A percentile compares a stretch with the other conserved stretches of the same genome.
phyloP scores from a whole-genome alignment of 2,888 invertebrate genomes.

The Xestia ashworthii region DNA sequence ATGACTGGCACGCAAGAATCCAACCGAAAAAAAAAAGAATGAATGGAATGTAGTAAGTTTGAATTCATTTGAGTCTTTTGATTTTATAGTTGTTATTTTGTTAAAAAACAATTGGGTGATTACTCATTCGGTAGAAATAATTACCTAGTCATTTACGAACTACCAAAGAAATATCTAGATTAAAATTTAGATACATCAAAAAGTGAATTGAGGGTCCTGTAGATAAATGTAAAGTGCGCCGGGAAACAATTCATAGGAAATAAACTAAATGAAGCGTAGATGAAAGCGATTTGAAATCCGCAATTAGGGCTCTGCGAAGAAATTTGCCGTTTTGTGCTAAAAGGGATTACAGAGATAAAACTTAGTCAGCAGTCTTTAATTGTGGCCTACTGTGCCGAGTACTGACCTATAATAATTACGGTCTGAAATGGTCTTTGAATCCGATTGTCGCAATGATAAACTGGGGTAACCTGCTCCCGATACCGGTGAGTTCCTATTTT shows the following conservation, averaged over 20 bases:
- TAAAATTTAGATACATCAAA: not conserved
- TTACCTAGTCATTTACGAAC: not conserved
- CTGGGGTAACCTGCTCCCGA: no score
- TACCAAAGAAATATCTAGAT: not conserved
- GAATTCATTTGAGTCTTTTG: not conserved
- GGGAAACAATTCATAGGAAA: slow-evolving; percentile 63
- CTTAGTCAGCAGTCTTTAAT: slow-evolving; percentile 72
- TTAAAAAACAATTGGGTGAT: not conserved
- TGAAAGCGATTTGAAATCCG: slow-evolving; percentile 70
- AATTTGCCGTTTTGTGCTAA: slow-evolving; percentile 66
- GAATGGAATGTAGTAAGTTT: not conserved
- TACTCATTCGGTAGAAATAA: not conserved
- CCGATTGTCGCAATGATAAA: not conserved
- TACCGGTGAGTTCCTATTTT: no score
- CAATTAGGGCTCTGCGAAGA: slow-evolving; percentile 65
- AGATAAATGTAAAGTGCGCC: slow-evolving; percentile 41
- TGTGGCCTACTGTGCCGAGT: slow-evolving; percentile 64
- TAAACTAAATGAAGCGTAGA: slow-evolving; percentile 69
- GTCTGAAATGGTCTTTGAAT: slow-evolving; percentile 53
- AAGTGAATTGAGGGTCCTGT: slow-evolving; percentile 32
- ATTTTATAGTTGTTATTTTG: not conserved
- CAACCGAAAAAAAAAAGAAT: not conserved
- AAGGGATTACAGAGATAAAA: slow-evolving; percentile 71
- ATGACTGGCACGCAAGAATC: not conserved
- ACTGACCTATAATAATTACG: slow-evolving; percentile 68